Conservation (phyloP, 2,888 invertebrate species). For the Amphipoea oculea region DNA sequence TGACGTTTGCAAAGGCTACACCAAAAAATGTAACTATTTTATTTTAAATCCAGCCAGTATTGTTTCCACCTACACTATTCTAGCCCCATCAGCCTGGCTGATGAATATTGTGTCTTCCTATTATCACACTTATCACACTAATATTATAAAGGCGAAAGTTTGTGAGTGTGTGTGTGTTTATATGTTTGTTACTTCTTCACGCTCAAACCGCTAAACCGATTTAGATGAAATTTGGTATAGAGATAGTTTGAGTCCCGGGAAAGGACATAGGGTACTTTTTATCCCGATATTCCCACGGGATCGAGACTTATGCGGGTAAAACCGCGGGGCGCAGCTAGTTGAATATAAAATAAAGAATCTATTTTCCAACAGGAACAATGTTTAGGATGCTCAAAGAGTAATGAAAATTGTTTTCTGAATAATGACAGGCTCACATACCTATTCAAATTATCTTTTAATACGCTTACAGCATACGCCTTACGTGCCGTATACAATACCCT, state of each 20-base stretch:
- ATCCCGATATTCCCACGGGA: too few relatives aligned
- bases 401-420: neutral
- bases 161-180: too few relatives aligned
- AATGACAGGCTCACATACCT: neutral
- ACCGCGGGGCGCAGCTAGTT: too few relatives aligned
- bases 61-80: neutral
- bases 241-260: too few relatives aligned
- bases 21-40: neutral
- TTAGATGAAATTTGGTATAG: too few relatives aligned
- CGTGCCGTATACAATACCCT: neutral
- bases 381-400: neutral
- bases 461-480: neutral
- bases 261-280: too few relatives aligned
- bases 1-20: neutral
- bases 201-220: too few relatives aligned
- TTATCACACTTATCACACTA: too few relatives aligned
- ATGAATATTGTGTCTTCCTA: too few relatives aligned
- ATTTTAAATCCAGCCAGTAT: neutral
- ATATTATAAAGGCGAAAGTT: too few relatives aligned
- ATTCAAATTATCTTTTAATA: conserved; percentile 3
- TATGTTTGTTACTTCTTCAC: too few relatives aligned
- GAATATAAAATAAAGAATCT: neutral
- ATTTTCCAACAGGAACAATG: neutral
- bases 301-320: too few relatives aligned
- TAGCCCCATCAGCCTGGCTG: neutral